Evolutionary conservation across 1,140 invertebrate genomes (phyloP), one percentile per base, ranked within the genome.

Genomic region (Trichogramma pretiosum): DNA sequence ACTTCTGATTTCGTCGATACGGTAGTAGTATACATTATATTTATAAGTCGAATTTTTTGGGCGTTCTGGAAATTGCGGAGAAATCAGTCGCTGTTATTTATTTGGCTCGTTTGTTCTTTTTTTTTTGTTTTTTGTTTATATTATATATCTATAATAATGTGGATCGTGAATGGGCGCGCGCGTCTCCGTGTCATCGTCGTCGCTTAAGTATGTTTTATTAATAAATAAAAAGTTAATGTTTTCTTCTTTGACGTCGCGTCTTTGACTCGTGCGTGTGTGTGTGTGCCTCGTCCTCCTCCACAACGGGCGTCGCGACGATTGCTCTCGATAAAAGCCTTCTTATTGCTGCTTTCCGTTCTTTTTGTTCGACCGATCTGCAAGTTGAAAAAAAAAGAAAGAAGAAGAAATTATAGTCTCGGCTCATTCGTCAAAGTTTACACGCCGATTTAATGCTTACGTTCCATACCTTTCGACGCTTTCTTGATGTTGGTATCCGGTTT

Each of bases 401-500:
- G n/a, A 32, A 46, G 16, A 18, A 41, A 18, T 5, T 14, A 41
- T 1, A 7, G 24, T 11, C 11, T 28, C 24, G 24, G 11, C 11
- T 28, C 24, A 28, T 7, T 7, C 24, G 11, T 28, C 11, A 28
- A 30, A 30, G 26, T 30, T 30, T 9, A 30, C 26, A 8, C 7
- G 26, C 7, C 26, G 13, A 7, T 9, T 30, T 30, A 30, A 8
- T 13, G 13, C 7, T 30, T 30, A 30, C 7, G 13, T 28, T 28
- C 5, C 24, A 35, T 65, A 74, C 74, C 74, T 74, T 77, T 77
- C 50, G 69, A 63, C 46, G 69, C 67, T 72, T 81, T 85, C 70
- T 75, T 74, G 58, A 70, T 67, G 56, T 74, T 80, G 52, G 69
- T 63, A 56, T 75, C 74, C 57, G 75, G 76, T 74, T 86, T 87